Evolutionary conservation across 2,113 vertebrate species (phyloP).

Genomic region (Ophiodon elongatus): DNA sequence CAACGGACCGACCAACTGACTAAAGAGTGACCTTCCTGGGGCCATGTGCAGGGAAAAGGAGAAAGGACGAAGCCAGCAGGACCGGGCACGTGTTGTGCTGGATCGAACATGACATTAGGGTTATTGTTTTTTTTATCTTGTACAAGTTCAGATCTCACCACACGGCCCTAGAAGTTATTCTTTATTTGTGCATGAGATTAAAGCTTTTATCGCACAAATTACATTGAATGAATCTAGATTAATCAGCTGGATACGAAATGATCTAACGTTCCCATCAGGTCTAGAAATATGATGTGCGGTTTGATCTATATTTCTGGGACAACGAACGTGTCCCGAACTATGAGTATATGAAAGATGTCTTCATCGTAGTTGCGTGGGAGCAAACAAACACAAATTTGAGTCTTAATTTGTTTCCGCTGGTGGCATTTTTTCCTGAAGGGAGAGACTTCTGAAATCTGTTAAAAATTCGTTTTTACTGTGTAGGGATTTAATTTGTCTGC

Average conservation of each 20-base stretch:
- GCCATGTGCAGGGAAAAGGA: neutral
- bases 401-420: neutral
- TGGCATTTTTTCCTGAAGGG: conserved; percentile 2
- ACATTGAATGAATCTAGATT: neutral
- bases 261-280: neutral
- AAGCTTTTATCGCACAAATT: neutral
- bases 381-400: conserved; percentile 21
- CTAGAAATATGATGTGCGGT: neutral
- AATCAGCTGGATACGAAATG: neutral
- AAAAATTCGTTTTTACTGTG: conserved; percentile 11
- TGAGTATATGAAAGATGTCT: neutral
- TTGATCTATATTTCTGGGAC: conserved; percentile 9
- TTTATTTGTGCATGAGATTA: neutral
- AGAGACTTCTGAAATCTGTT: neutral
- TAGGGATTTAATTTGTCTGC: conserved; percentile 20
- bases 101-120: neutral
- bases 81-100: neutral
- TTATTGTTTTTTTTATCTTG: neutral
- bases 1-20: neutral
- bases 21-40: neutral
- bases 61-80: neutral
- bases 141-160: neutral
- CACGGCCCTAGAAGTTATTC: neutral
- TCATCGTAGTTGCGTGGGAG: conserved; percentile 17
- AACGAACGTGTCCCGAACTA: conserved; percentile 14